Evolutionary conservation across 1,140 invertebrate species (phyloP).

Genomic region (Lepidurus packardi): DNA sequence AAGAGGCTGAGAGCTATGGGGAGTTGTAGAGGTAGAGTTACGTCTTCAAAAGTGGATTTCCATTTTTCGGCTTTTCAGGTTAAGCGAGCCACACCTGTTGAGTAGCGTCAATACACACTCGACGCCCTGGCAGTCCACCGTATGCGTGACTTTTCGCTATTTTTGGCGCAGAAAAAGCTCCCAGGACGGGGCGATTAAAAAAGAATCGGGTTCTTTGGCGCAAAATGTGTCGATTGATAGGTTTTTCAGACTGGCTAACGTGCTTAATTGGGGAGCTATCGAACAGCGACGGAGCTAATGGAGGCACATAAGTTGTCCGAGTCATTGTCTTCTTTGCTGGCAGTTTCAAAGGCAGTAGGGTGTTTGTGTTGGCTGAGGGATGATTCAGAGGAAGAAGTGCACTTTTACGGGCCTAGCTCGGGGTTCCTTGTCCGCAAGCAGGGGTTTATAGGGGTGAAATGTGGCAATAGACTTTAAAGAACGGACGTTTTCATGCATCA

Average conservation of each 20-base stretch:
- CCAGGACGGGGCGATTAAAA: background rate
- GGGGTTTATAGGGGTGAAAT: background rate
- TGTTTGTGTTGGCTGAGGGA: background rate
- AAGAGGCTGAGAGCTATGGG: background rate
- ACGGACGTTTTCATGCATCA: background rate
- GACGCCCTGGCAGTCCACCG: background rate
- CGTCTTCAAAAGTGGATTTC: background rate
- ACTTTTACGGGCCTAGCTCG: background rate
- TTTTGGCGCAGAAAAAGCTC: background rate
- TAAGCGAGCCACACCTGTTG: background rate
- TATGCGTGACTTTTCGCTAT: background rate
- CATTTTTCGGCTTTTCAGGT: background rate
- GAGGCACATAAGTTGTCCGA: conserved; percentile 6
- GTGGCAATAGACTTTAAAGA: too few relatives aligned
- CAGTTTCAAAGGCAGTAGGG: background rate
- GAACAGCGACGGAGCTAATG: background rate
- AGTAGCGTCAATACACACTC: background rate
- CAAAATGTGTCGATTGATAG: background rate
- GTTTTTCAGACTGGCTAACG: background rate
- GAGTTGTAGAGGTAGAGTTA: background rate
- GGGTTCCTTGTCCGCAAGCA: background rate
- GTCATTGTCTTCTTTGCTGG: background rate
- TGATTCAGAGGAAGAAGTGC: background rate
- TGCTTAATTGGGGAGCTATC: background rate
- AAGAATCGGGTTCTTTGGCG: background rate